Evolutionary conservation across 1,140 invertebrate genomes (phyloP), one percentile per base, ranked within the genome.

Genomic region (Cecropterus lyciades): DNA sequence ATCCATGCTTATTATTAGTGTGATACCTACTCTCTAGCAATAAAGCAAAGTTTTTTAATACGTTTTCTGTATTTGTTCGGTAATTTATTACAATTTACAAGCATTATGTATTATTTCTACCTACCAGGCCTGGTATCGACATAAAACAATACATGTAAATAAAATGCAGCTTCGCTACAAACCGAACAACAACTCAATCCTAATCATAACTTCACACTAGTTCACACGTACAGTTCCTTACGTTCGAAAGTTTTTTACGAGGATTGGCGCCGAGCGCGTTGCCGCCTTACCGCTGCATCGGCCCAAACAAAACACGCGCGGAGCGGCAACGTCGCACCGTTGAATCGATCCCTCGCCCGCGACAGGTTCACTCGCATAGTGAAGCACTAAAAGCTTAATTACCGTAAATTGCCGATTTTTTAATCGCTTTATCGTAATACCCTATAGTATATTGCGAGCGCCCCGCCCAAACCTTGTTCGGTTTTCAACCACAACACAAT

Each of bases 281-380:
- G 46, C 46, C 37, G 30, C 33, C 15, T 13, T 14, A 48, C 57
- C 51, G 64, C 53, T 37, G 53, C 48, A 66, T 67, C 69, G 65
- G 62, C 85, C 85, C 84, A 90, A 88, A 89, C 87, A 89, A 89
- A 82, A 84, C 75, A 81, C 69, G 76, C 63, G 73, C 84, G 81
- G 75, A 75, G 71, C 78, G 86, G 81, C 86, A 89, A 87, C 87
- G 77, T 43, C 79, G 84, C 84, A 55, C 64, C 46, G 48, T 64
- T 63, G 76, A 80, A 88, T 87, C 85, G 85, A 86, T 87, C 79
- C 72, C 77, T 75, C 75, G 66, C 75, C 73, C 77, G 69, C 72
- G 75, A 74, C 78, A 76, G 79, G 69, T 78, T 72, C 57, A 73
- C 73, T 77, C 59, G 77, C 74, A 73, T 87, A 85, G 80, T 81